Base-by-base conservation (phyloP, 64 coral and sea anemone genomes). In the Dendronephthya gigantea region DNA sequence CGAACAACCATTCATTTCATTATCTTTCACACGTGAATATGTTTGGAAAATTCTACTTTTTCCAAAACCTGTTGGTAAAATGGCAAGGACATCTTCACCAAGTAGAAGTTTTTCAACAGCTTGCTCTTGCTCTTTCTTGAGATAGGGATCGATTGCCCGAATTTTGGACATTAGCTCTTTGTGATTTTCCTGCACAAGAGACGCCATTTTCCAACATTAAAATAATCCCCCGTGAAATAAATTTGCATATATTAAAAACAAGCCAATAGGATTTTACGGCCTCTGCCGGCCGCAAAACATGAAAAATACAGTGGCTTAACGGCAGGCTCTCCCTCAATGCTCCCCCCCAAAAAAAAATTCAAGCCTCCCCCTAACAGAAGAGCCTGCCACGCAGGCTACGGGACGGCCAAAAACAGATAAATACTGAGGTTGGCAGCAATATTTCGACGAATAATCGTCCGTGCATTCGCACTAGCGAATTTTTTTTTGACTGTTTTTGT, bases 1-100 rank as follows among this genome's bases (percentile, higher is more conserved):
- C 32, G 72, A 75, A 75, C 69, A 75, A 37, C 69, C 69, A 75
- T 79, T 79, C 72, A 79, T 79, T 34, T 79, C 72, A 16, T 79
- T 39, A 79, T 79, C 72, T 79, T 79, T 79, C 72, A 79, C 72
- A 34, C 36, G 9, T 34, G 72, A 34, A 79, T 36, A 79, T 15
- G 36, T 9, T 36, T 79, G 72, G 29, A 79, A 79, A 35, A 79
- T 79, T 36, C 72, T 34, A 79, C 72, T 79, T 79, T 79, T 79
- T 2, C 72, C 31, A 35, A 79, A 79, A 10, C 72, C 72, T 36
- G 72, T 79, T 14, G 72, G 72, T 79, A 79, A 79, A 35, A 79
- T 79, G 19, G 31, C 72, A 34, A 79, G 72, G 15, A 79, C 72
- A 19, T 13, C 72, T 36, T 35, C 36, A 19, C 72, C 72, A 79